Conservation (phyloP, 1,140 invertebrate species). For the Brachionus angularis region DNA sequence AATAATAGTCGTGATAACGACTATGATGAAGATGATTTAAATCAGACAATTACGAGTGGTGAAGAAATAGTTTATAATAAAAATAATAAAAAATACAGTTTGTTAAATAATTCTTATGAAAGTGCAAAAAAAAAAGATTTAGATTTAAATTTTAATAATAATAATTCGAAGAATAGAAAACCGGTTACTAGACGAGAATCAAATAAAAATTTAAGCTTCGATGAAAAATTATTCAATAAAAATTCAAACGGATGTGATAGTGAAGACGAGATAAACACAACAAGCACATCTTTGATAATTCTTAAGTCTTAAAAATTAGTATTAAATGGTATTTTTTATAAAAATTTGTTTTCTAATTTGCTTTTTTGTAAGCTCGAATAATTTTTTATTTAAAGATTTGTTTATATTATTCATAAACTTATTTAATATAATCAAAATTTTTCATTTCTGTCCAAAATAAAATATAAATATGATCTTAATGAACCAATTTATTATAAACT, state of each 20-base stretch:
- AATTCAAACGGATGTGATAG: background rate
- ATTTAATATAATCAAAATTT: too few relatives aligned
- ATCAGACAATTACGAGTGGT: background rate
- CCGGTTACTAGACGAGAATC: background rate
- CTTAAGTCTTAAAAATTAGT: constrained; percentile 22
- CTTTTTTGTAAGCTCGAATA: too few relatives aligned
- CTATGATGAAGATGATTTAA: background rate
- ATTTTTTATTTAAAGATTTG: too few relatives aligned
- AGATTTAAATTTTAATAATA: too few relatives aligned
- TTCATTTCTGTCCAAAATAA: too few relatives aligned
- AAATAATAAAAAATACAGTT: constrained; percentile 8
- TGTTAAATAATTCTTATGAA: background rate
- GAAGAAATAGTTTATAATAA: background rate
- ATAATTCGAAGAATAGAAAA: background rate
- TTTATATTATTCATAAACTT: too few relatives aligned
- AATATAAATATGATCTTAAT: too few relatives aligned
- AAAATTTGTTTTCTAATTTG: too few relatives aligned
- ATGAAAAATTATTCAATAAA: background rate
- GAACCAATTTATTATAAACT: too few relatives aligned
- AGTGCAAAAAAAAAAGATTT: too few relatives aligned
- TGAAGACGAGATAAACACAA: background rate
- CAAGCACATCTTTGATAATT: background rate
- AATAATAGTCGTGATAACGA: too few relatives aligned
- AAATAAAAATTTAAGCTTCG: background rate
- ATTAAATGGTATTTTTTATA: too few relatives aligned